Base-by-base conservation (phyloP, 2,888 invertebrate species). In the Amiota communis region DNA sequence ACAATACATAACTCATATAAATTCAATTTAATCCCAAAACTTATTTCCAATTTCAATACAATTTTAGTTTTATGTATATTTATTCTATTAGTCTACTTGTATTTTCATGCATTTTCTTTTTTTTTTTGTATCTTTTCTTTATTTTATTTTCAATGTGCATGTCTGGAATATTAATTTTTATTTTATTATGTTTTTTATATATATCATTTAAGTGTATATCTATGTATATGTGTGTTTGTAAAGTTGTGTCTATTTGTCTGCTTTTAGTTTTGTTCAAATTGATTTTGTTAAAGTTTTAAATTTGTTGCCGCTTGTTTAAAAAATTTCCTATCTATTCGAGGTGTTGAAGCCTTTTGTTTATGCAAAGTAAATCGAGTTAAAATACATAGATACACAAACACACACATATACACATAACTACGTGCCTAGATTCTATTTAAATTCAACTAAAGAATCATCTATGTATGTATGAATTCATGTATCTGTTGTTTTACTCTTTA, bases 151-250 rank as follows among this genome's bases (percentile, higher is more conserved):
- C 36, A 1, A 23, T 23, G 23, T 23, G 36, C 36, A 36, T 6
- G 36, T 36, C 36, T 36, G 8, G 8, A 36, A 6, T 36, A 36
- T 36, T 36, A 36, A 36, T 36, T 6, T 36, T 36, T 36, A 36
- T 36, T 36, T 36, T 6, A 4, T 36, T 36, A 36, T 36, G 2
- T 36, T 36, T 36, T 36, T 6, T 59, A 59, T 23, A 3, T 23
- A 23, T 2, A 36, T 17, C 10, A 72, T 74, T 57, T 57, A 36
- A 56, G 71, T 70, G 49, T 74, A 73, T 73, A 59, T 67, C 15
- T 68, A 56, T 48, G n/a, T 67, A 59, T 8, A 15, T 64, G 71
- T 6, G n/a, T 70, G 70, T 15, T 20, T 48, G 15, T 47, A 36
- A 36, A 36, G 36, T 63, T 63, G 48, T 61, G 48, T 61, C 72